Evolutionary conservation across 2,797 vertebrate genomes (phyloP).

Genomic region (Sebastes oblongus): DNA sequence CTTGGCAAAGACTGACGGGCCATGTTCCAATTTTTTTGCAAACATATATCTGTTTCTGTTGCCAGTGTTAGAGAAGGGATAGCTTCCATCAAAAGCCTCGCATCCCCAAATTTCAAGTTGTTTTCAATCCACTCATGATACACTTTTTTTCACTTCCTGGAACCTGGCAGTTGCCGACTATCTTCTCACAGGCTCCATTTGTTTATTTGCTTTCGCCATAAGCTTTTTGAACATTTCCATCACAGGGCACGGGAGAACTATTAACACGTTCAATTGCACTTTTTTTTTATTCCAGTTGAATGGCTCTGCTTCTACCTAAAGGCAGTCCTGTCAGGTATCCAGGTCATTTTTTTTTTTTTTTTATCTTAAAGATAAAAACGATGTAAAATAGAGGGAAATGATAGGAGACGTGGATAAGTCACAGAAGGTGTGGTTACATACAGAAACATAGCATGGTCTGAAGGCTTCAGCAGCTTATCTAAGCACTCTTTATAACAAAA

Average conservation of each 20-base stretch:
- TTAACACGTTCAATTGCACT: conserved; percentile 40
- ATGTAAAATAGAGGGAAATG: not conserved
- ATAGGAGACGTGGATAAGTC: not conserved
- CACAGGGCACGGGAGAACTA: conserved; percentile 33
- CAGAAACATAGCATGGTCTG: not conserved
- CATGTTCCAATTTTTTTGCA: conserved; percentile 28
- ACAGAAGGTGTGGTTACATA: not conserved
- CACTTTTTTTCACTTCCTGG: conserved; percentile 28
- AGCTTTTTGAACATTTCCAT: conserved; percentile 48
- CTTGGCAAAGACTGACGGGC: conserved; percentile 43
- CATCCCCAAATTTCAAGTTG: conserved; percentile 35
- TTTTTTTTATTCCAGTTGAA: conserved; percentile 11
- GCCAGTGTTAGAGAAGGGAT: conserved; percentile 51
- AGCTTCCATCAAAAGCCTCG: conserved; percentile 41
- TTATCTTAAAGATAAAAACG: not conserved
- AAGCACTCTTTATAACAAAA: not conserved
- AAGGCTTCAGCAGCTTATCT: conserved; percentile 2
- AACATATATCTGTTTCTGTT: conserved; percentile 43
- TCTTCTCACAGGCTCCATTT: conserved; percentile 41
- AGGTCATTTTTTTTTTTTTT: not conserved
- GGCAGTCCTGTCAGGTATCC: conserved; percentile 25
- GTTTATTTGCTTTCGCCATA: conserved; percentile 47
- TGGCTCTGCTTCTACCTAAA: conserved; percentile 31
- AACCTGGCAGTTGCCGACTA: conserved; percentile 20
- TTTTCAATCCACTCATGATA: conserved; percentile 46